Base-by-base conservation (phyloP, 2,113 vertebrate species). In the Mustelus asterias region DNA sequence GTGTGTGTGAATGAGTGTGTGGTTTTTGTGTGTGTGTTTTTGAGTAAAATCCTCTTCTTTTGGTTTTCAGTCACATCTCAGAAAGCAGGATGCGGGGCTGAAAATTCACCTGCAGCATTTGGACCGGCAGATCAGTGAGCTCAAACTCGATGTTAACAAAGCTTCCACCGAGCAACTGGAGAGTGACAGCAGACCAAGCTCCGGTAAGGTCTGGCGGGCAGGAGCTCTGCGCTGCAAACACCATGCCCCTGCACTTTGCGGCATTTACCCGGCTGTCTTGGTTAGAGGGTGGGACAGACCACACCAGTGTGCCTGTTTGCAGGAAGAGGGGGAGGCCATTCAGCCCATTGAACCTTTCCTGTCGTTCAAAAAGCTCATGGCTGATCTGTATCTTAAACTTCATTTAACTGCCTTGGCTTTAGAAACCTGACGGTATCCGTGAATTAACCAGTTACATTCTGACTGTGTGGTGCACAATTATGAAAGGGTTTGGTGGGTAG, bases 151-250 rank as follows among this genome's bases (percentile, higher is more conserved):
- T 0, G 98, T 98, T 88, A 97, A 96, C 96, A 98, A 98, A 65
- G 97, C 97, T 3, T 98, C 98, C 92, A 97, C 97, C 0, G 99
- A 99, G 96, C 98, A 98, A 95, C 97, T 97, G 70, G 99, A 99
- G 96, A 98, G 98, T 1, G 99, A 99, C 98, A 99, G 99, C 97
- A 97, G 99, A 41, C 99, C 99, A 96, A 99, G 99, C 97, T 99
- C 99, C 97, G 99, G 99, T 99, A 97, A 97, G 89, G 41, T 54
- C 2, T 3, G 20, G 9, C 1, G 22, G 41, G n/a, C 11, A 4
- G 18, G 3, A 24, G 44, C 11, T 33, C 5, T 18, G 5, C 4
- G 29, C 11, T 33, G 10, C 26, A 0, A 29, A 76, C 13, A 2
- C 72, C 8, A n/a, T 2, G 9, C 11, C 8, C 26, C 26, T 11